Evolutionary conservation across 1,140 invertebrate genomes (phyloP).

Genomic region (Hyphantria cunea): DNA sequence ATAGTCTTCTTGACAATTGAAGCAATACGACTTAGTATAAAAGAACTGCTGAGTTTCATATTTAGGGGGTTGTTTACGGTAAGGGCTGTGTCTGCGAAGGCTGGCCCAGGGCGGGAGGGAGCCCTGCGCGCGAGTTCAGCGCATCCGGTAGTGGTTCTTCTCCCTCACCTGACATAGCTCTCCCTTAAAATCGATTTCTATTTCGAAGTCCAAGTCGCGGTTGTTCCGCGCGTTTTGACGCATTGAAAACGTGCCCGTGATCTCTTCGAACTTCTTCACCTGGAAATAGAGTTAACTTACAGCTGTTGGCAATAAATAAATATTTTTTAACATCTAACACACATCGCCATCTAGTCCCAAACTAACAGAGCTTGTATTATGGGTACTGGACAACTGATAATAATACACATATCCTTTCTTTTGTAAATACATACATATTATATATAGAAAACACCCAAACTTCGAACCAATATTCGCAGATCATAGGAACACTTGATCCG

Average conservation of each 20-base stretch:
- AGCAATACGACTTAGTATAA: background rate
- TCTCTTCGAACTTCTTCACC: slow-evolving; percentile 96
- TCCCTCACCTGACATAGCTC: slow-evolving; percentile 95
- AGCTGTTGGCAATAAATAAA: background rate
- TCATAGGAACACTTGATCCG: too few relatives aligned
- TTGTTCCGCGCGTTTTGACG: slow-evolving; percentile 98
- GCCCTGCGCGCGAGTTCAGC: slow-evolving; percentile 82
- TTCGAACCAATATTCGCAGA: too few relatives aligned
- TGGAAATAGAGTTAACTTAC: slow-evolving; percentile 30
- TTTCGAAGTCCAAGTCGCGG: slow-evolving; percentile 97
- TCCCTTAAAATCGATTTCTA: slow-evolving; percentile 97
- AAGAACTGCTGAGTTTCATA: slow-evolving; percentile 5
- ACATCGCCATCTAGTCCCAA: too few relatives aligned
- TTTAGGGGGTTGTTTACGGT: background rate
- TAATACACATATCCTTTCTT: too few relatives aligned
- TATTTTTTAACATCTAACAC: too few relatives aligned
- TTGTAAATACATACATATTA: too few relatives aligned
- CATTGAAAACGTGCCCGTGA: slow-evolving; percentile 95
- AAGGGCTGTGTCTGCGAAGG: slow-evolving; percentile 2
- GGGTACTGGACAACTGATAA: too few relatives aligned
- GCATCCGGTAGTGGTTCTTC: slow-evolving; percentile 97
- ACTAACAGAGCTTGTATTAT: too few relatives aligned
- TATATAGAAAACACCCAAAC: too few relatives aligned
- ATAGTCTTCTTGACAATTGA: background rate
- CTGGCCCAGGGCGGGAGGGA: background rate